Percentiles rank a stretch among this genome's conserved stretches.
These are phyloP conservation scores for Cotesia vestalis DNA, from an alignment of 1,140 invertebrate genomes.

Conservation along the genomic window DNA sequence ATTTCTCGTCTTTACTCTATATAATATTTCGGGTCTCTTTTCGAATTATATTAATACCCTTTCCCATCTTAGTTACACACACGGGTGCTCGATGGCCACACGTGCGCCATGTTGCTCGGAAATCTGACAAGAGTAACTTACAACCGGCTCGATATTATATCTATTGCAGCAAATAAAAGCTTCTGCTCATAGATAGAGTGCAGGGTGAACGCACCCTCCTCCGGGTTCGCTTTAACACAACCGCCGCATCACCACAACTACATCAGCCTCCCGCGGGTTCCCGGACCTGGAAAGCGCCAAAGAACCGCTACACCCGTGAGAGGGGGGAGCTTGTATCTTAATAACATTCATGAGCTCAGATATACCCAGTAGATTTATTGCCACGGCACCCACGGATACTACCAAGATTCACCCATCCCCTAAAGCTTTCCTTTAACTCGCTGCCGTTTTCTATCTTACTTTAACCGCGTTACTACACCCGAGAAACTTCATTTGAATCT, in stretches of 20 bases:
- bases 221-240: not conserved
- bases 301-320: not conserved
- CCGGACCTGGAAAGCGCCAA: constrained; percentile 6
- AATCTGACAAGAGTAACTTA: constrained; percentile 10
- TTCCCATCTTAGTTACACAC: not conserved
- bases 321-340: constrained; percentile 64
- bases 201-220: not conserved
- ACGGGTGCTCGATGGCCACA: not conserved
- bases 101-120: not conserved
- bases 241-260: constrained; percentile 1
- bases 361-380: constrained; percentile 66
- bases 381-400: constrained; percentile 58
- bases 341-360: constrained; percentile 69
- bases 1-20: constrained; percentile 19
- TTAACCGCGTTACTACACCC: not conserved
- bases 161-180: constrained; percentile 2
- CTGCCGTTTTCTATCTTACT: not conserved
- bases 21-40: not conserved
- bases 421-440: constrained; percentile 43
- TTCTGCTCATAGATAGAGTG: not conserved
- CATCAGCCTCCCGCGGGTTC: constrained; percentile 21
- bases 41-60: not conserved
- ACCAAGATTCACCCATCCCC: constrained; percentile 50
- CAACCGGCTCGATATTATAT: constrained; percentile 1
- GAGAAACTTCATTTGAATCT: constrained; percentile 18